Conservation (phyloP, 1,140 invertebrate genomes). For the Drosophila melanica region DNA sequence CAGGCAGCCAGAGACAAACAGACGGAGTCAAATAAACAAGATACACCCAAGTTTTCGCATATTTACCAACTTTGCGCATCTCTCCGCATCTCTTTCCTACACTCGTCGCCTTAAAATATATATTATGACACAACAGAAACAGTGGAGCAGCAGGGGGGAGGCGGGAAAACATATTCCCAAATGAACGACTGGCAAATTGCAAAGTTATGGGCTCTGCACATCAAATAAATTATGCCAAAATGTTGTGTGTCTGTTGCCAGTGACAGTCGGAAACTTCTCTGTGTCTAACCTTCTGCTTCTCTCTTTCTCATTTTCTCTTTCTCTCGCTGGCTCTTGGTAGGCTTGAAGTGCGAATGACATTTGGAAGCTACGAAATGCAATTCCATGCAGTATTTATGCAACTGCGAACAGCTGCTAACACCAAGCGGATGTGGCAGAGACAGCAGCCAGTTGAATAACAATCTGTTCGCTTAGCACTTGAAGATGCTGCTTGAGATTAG, state of each 20-base stretch:
- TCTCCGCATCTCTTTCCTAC: not conserved
- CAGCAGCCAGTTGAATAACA: slow-evolving; percentile 10
- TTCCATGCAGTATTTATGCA: slow-evolving; percentile 43
- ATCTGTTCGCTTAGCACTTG: slow-evolving; percentile 17
- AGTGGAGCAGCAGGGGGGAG: not conserved
- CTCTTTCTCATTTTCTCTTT: not conserved
- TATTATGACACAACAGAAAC: slow-evolving; percentile 30
- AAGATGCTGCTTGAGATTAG: slow-evolving; percentile 21
- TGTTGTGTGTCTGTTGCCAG: slow-evolving; percentile 17
- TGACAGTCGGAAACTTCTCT: slow-evolving; percentile 13
- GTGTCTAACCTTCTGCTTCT: not conserved
- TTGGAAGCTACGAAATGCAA: slow-evolving; percentile 36
- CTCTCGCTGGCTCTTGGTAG: not conserved
- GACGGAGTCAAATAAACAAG: slow-evolving; percentile 9
- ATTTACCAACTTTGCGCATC: slow-evolving; percentile 6
- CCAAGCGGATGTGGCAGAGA: slow-evolving; percentile 29
- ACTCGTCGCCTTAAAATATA: not conserved
- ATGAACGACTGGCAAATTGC: slow-evolving; percentile 50
- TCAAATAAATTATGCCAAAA: slow-evolving; percentile 48
- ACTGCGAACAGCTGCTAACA: slow-evolving; percentile 41
- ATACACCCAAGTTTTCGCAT: slow-evolving; percentile 15
- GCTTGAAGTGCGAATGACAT: slow-evolving; percentile 37
- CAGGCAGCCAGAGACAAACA: slow-evolving; percentile 15
- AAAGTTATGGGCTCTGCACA: slow-evolving; percentile 47
- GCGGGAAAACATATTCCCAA: slow-evolving; percentile 24